phyloP scores from a whole-genome alignment of 1,140 invertebrate genomes.

The Heliconius hermathena region DNA sequence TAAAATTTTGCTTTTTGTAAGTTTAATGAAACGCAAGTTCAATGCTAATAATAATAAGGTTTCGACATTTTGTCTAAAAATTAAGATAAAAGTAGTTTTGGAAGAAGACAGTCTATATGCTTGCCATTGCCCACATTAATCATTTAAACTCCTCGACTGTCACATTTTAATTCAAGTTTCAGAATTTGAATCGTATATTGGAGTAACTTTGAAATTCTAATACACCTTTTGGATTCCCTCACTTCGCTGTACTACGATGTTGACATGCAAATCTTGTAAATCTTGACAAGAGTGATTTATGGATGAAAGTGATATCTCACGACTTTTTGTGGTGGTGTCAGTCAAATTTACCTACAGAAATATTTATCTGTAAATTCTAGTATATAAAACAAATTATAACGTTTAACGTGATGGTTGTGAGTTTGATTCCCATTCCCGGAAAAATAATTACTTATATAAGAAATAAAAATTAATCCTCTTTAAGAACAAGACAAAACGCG shows the following conservation, averaged over 20 bases:
- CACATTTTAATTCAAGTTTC: not conserved
- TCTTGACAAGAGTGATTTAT: constrained; percentile 1
- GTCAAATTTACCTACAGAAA: not conserved
- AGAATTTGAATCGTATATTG: constrained; percentile 1
- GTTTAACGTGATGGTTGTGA: too few species aligned
- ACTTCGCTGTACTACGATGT: not conserved
- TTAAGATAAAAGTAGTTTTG: too few species aligned
- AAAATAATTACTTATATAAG: too few species aligned
- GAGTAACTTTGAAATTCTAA: constrained; percentile 10
- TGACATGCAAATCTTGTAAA: constrained; percentile 7
- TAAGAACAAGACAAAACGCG: too few species aligned
- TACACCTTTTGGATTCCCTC: constrained; percentile 6
- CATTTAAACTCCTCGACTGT: not conserved
- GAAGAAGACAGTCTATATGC: too few species aligned
- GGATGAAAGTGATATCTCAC: not conserved
- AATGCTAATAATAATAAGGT: too few species aligned
- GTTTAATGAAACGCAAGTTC: too few species aligned
- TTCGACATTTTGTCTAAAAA: too few species aligned
- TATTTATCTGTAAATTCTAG: not conserved
- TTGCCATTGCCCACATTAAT: not conserved
- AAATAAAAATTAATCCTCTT: too few species aligned
- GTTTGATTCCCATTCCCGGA: too few species aligned
- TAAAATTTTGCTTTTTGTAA: too few species aligned
- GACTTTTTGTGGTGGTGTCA: not conserved
- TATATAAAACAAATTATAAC: too few species aligned